These are phyloP conservation scores for Platycheirus albimanus DNA, from an alignment of 2,888 invertebrate genomes.

Conservation along the genomic window DNA sequence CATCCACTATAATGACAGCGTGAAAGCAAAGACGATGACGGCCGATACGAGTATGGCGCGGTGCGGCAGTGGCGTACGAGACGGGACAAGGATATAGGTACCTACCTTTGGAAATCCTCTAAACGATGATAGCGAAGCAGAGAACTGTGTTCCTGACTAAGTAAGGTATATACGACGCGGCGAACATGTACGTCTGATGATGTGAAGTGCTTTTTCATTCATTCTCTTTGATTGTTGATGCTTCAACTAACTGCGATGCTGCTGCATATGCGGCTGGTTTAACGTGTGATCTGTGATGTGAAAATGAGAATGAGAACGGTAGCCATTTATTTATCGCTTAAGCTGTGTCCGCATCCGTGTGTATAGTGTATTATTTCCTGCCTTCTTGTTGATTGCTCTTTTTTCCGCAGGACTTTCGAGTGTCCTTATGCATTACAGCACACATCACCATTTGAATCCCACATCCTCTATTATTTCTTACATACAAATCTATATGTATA, in stretches of 20 bases:
- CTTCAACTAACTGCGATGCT: slow-evolving; percentile 29
- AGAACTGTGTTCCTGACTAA: slow-evolving; percentile 41
- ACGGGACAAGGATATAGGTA: slow-evolving; percentile 24
- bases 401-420: slow-evolving; percentile 52
- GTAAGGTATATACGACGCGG: no score
- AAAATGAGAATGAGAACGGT: slow-evolving; percentile 58
- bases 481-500: no score
- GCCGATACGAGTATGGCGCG: not conserved
- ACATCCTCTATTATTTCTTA: not conserved
- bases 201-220: slow-evolving; percentile 65
- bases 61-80: no score
- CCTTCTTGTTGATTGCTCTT: slow-evolving; percentile 68
- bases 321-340: slow-evolving; percentile 74
- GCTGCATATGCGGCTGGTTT: slow-evolving; percentile 38
- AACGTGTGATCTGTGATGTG: slow-evolving; percentile 48
- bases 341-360: slow-evolving; percentile 46
- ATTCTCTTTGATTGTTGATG: slow-evolving; percentile 66
- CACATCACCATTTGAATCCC: slow-evolving; percentile 10
- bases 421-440: slow-evolving; percentile 54
- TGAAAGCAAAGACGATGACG: slow-evolving; percentile 23
- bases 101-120: slow-evolving; percentile 36
- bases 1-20: slow-evolving; percentile 24
- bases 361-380: slow-evolving; percentile 61
- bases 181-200: no score
- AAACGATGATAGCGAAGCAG: slow-evolving; percentile 50